These are phyloP conservation scores for Ariopsis seemanni DNA, from an alignment of 2,113 vertebrate species.

Conservation along the genomic window DNA sequence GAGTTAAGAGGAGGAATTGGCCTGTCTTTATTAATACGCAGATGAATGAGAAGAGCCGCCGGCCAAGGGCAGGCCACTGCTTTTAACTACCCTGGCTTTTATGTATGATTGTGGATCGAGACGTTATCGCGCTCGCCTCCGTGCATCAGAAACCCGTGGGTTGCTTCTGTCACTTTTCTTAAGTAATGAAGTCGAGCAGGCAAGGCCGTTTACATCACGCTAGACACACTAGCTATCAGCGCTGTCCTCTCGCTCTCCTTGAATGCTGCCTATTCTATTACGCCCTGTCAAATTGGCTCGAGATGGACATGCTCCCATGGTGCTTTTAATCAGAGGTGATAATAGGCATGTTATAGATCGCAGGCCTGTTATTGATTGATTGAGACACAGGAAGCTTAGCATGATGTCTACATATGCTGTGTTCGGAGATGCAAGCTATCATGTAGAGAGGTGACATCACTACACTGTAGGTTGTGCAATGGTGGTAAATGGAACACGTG, in stretches of 20 bases:
- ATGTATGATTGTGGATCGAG: slow-evolving; percentile 40
- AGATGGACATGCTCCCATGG: slow-evolving; percentile 24
- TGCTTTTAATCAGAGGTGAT: slow-evolving; percentile 42
- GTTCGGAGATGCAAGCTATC: neutral
- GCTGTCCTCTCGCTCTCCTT: slow-evolving; percentile 28
- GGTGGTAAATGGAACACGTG: neutral
- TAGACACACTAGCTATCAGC: slow-evolving; percentile 20
- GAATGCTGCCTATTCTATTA: slow-evolving; percentile 17
- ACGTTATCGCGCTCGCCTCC: slow-evolving; percentile 3
- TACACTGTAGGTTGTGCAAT: neutral
- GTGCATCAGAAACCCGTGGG: neutral
- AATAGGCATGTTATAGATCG: slow-evolving; percentile 23
- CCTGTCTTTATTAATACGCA: slow-evolving; percentile 68
- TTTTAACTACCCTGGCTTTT: slow-evolving; percentile 52
- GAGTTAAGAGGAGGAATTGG: slow-evolving; percentile 69
- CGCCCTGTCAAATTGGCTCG: slow-evolving; percentile 21
- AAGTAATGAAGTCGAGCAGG: slow-evolving; percentile 23
- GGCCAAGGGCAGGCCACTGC: slow-evolving; percentile 52
- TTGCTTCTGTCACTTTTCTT: slow-evolving; percentile 35
- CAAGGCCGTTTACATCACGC: slow-evolving; percentile 11
- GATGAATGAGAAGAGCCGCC: slow-evolving; percentile 42
- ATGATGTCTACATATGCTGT: slow-evolving; percentile 25
- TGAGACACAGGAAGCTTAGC: neutral
- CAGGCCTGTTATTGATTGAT: slow-evolving; percentile 24
- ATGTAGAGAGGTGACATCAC: neutral